Base-by-base conservation (phyloP, 2,797 vertebrate genomes). In the Pogonophryne albipinna region DNA sequence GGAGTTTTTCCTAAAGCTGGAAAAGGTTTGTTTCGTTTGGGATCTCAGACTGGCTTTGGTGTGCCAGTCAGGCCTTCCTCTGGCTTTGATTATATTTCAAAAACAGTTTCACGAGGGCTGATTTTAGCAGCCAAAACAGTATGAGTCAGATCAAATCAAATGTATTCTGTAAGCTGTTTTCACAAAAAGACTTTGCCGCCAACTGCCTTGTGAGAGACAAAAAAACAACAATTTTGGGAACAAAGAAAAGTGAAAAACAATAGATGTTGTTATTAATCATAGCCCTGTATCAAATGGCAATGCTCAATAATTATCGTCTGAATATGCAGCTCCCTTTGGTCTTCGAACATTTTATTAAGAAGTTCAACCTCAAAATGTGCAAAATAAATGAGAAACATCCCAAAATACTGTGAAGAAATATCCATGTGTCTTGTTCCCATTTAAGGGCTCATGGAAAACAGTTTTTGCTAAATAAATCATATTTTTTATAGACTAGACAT, bases 41-140 rank as follows among this genome's bases (percentile, higher is more conserved):
- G 76, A 76, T 73, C 56, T 79, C 71, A 17, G 71, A 58, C 76
- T 66, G 72, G 64, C 73, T 78, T 47, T 0, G 44, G 41, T 44
- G 66, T 63, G 63, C 66, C 66, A 69, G 55, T 61, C 67, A 71
- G 84, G 44, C 70, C 77, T 59, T 82, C 77, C 53, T 83, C 79
- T 66, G 76, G 87, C 84, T 89, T 76, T 87, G 84, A 92, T 91
- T 88, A 76, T 73, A 74, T 90, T 90, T 88, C 76, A 87, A 74
- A 89, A 66, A 41, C 71, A 80, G 52, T 82, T 85, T 85, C 74
- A 88, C 41, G 2, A 79, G 4, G 60, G 78, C 79, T 75, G 60
- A 67, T 75, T 51, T 71, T 46, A 56, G 67, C 82, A 69, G 83
- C 72, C 78, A 82, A 75, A 82, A 78, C 80, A 79, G 64, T 61